Percentiles rank a stretch among this genome's conserved stretches.
Conservation (phyloP, 2,888 invertebrate genomes). For the Heliconius ismenius region DNA sequence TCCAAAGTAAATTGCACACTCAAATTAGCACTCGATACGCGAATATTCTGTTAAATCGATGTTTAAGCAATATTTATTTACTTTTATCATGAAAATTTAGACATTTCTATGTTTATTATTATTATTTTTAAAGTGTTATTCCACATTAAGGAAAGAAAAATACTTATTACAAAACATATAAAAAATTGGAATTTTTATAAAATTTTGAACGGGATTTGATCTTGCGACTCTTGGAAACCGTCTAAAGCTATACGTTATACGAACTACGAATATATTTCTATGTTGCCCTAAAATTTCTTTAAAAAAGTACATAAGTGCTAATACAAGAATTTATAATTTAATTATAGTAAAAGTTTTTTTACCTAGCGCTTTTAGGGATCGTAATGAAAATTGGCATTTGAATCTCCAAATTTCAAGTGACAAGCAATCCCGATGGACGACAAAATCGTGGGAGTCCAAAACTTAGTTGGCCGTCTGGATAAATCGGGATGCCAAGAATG, state of each 20-base stretch:
- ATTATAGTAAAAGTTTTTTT: neutral
- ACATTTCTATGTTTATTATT: neutral
- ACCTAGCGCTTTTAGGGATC: neutral
- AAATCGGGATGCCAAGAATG: conserved; percentile 1
- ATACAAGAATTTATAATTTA: neutral
- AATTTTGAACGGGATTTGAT: too few relatives aligned
- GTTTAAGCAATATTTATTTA: conserved; percentile 43
- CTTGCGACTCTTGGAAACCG: too few relatives aligned
- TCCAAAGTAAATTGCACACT: conserved; percentile 21
- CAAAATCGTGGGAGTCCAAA: neutral
- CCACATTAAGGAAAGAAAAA: too few relatives aligned
- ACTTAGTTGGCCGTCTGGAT: neutral
- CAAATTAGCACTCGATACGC: conserved; percentile 17
- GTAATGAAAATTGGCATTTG: conserved; percentile 11
- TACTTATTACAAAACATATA: too few relatives aligned
- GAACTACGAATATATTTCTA: too few relatives aligned
- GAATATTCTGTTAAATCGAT: neutral
- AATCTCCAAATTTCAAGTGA: neutral
- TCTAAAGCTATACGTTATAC: too few relatives aligned
- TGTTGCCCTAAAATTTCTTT: conserved; percentile 1
- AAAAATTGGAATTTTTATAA: too few relatives aligned
- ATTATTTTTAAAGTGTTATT: too few relatives aligned
- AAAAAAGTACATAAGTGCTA: neutral
- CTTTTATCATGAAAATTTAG: neutral
- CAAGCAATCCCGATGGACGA: neutral